Percentiles rank a stretch among this genome's conserved stretches.
These are phyloP conservation scores for Ennomos erosarius DNA, from an alignment of 2,888 invertebrate species.

Conservation along the genomic window DNA sequence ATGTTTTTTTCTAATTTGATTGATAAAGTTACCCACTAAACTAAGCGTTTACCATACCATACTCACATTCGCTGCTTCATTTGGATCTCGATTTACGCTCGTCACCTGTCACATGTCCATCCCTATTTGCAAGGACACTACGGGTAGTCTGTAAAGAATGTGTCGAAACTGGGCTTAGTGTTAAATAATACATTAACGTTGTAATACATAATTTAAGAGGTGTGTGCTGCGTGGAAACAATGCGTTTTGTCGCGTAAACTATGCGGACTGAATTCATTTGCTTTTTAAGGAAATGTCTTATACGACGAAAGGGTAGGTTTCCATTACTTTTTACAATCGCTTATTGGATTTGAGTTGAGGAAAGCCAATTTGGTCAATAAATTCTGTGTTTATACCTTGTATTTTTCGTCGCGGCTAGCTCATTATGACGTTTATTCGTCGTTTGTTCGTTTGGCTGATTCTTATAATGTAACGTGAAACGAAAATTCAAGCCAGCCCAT, in stretches of 20 bases:
- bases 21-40: too few species aligned
- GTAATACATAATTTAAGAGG: slow-evolving; percentile 77
- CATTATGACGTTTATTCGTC: too few species aligned
- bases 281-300: slow-evolving; percentile 13
- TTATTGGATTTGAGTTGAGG: too few species aligned
- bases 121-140: slow-evolving; percentile 54
- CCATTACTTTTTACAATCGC: too few species aligned
- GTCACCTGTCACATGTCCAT: slow-evolving; percentile 43
- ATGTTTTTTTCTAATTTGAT: too few species aligned
- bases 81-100: background rate
- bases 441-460: too few species aligned
- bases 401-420: too few species aligned
- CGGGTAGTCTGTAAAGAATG: slow-evolving; percentile 72
- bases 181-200: slow-evolving; percentile 80
- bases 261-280: slow-evolving; percentile 43
- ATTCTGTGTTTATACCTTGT: too few species aligned
- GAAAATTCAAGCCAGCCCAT: slow-evolving; percentile 24
- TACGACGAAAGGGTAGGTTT: slow-evolving; percentile 14
- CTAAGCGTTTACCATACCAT: too few species aligned
- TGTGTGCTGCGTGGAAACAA: slow-evolving; percentile 48
- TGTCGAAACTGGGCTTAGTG: slow-evolving; percentile 73
- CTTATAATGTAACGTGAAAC: too few species aligned
- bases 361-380: too few species aligned
- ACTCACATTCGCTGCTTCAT: slow-evolving; percentile 6
- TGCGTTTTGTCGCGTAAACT: slow-evolving; percentile 43